Conservation (phyloP, 2,113 vertebrate genomes). For the Pelmatolapia mariae region DNA sequence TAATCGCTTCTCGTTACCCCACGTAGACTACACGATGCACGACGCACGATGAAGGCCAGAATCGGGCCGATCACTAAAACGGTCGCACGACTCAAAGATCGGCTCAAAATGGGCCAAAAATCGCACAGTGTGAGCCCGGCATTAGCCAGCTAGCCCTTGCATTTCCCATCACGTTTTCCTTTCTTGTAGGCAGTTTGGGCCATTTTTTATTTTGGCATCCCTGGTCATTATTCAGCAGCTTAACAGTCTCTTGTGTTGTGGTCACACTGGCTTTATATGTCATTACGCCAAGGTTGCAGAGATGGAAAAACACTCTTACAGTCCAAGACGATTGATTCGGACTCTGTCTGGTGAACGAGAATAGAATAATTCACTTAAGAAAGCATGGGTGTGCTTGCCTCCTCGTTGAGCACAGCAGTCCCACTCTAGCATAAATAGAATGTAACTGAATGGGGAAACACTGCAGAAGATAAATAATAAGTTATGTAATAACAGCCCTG, state of each 20-base stretch:
- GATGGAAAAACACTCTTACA: neutral
- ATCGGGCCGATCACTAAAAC: too few relatives aligned
- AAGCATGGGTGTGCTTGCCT: neutral
- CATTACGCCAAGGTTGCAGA: neutral
- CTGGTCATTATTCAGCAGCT: neutral
- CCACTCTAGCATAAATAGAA: neutral
- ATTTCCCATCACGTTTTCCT: neutral
- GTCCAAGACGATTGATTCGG: neutral
- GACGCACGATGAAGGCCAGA: too few relatives aligned
- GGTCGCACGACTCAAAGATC: too few relatives aligned
- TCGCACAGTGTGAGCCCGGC: too few relatives aligned
- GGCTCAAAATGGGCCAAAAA: too few relatives aligned
- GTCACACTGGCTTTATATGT: neutral
- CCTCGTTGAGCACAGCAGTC: neutral
- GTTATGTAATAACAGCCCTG: neutral
- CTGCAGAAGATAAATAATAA: neutral
- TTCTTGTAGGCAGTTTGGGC: neutral
- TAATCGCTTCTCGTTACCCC: too few relatives aligned
- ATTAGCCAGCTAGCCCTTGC: neutral
- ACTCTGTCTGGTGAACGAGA: neutral
- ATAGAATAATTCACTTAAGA: neutral
- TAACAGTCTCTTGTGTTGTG: neutral
- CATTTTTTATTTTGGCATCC: accelerated
- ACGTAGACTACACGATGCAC: too few relatives aligned
- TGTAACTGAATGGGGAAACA: neutral